These are phyloP conservation scores for Epizoanthus scotinus DNA, from an alignment of 92 coral and sea anemone species.

Conservation along the genomic window DNA sequence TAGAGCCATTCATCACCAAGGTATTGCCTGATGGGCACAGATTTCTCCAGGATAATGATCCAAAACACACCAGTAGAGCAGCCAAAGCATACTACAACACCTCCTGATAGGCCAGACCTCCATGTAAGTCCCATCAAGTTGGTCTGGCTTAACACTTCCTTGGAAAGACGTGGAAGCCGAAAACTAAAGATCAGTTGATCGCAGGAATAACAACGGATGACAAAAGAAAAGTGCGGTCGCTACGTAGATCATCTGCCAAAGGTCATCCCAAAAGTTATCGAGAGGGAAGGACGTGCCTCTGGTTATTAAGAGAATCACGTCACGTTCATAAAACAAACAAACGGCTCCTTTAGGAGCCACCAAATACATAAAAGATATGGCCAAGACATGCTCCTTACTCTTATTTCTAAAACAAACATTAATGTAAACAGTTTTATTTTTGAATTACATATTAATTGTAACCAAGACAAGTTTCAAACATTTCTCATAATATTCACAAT, in stretches of 20 bases:
- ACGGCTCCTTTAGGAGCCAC: constrained; percentile 77
- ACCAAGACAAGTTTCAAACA: too few relatives aligned
- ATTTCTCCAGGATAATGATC: constrained; percentile 29
- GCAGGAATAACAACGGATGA: constrained; percentile 11
- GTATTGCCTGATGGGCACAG: constrained; percentile 12
- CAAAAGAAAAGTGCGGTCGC: constrained; percentile 4
- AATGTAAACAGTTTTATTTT: too few relatives aligned
- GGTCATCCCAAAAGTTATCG: constrained; percentile 34
- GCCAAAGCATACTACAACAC: constrained; percentile 29
- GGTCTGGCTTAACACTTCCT: constrained; percentile 33
- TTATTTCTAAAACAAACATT: too few relatives aligned
- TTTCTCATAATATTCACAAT: too few relatives aligned
- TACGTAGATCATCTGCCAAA: constrained; percentile 17
- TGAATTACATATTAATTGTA: too few relatives aligned
- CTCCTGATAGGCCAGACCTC: constrained; percentile 33
- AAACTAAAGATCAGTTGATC: constrained; percentile 15
- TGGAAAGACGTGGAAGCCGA: constrained; percentile 19
- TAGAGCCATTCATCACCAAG: constrained; percentile 2
- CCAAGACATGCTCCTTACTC: too few relatives aligned
- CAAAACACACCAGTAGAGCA: constrained; percentile 19
- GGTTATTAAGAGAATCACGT: too few relatives aligned
- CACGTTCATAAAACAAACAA: not conserved
- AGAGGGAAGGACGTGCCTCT: too few relatives aligned
- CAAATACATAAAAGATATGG: constrained; percentile 34
- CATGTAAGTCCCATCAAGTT: constrained; percentile 27